Base-by-base conservation (phyloP, 2,888 invertebrate species). In the Drosophila ochracea region DNA sequence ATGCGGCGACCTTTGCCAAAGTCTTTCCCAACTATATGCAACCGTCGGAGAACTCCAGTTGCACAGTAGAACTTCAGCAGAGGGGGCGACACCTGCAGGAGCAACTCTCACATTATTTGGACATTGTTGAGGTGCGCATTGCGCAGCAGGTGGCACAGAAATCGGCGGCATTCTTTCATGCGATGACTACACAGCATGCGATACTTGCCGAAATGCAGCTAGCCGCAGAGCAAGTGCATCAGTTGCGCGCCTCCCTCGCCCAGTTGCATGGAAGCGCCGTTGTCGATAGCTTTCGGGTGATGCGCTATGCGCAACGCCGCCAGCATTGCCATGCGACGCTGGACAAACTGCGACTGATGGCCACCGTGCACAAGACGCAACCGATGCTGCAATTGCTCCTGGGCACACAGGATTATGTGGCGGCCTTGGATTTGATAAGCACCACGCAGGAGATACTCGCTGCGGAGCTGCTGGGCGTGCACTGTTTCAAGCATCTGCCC, bases 151-250 rank as follows among this genome's bases (percentile, higher is more conserved):
- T 92, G 39, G 98, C 99, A 35, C 96, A 97, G 89, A 98, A 99
- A 92, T 99, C 99, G 13, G 98, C 98, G 84, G 98, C 98, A 25
- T 99, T 99, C 94, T 99, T 99, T 92, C 97, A 98, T 93, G 99
- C 99, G 1, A 99, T 99, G 97, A 96, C 99, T 64, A 99, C 99
- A 10, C 99, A 99, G 93, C 99, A 99, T 92, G 97, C 97, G 35
- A 96, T 99, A 59, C 98, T 99, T 96, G 98, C 98, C 83, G 97
- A 99, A 92, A 96, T 99, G 95, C 96, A 96, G 1, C 95, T 96
- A 91, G 97, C 98, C 28, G 95, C 97, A 13, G 95, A 94, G 70
- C 96, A 97, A 90, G 96, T 98, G 37, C 95, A 95, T 90, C 94
- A 94, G 55, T 94, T 97, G 58, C 95, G 97, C 82, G 94, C 95